These are phyloP conservation scores for Hippocampus comes DNA, from an alignment of 2,113 vertebrate species.

Conservation along the genomic window DNA sequence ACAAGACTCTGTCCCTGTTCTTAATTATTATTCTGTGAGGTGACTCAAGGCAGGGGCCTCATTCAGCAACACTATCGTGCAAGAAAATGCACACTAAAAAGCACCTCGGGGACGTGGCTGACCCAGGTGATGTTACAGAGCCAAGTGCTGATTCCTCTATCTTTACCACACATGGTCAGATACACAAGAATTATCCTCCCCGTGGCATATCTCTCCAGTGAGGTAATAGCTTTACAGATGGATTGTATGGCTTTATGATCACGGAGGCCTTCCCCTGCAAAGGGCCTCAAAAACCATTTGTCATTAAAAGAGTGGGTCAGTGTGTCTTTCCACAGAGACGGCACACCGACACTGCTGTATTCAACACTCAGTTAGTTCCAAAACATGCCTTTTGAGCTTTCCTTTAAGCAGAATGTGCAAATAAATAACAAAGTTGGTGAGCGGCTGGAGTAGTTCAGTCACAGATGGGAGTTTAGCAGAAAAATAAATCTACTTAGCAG, in stretches of 20 bases:
- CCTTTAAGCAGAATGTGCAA: neutral
- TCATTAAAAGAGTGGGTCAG: constrained; percentile 42
- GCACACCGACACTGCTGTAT: neutral
- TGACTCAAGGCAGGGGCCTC: constrained; percentile 53
- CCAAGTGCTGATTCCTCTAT: constrained; percentile 37
- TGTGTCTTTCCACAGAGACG: constrained; percentile 28
- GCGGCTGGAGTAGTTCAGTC: neutral
- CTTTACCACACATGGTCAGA: constrained; percentile 30
- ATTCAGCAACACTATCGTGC: constrained; percentile 34
- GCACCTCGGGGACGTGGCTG: constrained; percentile 28
- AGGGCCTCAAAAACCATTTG: constrained; percentile 50
- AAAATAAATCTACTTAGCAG: neutral
- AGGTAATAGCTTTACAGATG: constrained; percentile 63
- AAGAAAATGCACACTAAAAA: constrained; percentile 27
- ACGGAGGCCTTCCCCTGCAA: constrained; percentile 40
- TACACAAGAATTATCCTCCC: constrained; percentile 34
- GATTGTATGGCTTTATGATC: constrained; percentile 43
- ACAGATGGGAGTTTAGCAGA: neutral
- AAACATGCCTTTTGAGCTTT: neutral
- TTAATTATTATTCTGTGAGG: constrained; percentile 59
- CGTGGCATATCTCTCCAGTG: constrained; percentile 60
- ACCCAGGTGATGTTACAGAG: constrained; percentile 52
- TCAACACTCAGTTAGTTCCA: neutral
- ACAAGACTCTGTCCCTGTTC: constrained; percentile 57
- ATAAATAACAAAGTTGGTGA: neutral